phyloP scores from a whole-genome alignment of 2,113 vertebrate species.

The Leucopsar rothschildi region DNA sequence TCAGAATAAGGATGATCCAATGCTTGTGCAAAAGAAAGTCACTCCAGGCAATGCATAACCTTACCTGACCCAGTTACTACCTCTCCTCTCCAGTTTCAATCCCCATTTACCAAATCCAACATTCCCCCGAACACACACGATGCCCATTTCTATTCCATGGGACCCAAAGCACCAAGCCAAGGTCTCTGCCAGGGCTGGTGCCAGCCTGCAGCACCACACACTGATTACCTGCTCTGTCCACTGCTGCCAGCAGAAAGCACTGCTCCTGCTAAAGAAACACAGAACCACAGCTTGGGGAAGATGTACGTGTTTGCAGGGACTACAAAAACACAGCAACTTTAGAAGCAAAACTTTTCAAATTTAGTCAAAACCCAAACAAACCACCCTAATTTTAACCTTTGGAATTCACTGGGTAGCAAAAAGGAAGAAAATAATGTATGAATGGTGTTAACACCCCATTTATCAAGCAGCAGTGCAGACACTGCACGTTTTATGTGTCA shows the following conservation, averaged over 20 bases:
- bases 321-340: not conserved
- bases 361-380: not conserved
- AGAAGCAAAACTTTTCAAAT: not conserved
- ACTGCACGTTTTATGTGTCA: not conserved
- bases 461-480: not conserved
- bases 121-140: not conserved
- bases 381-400: not conserved
- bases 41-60: constrained; percentile 6
- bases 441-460: not conserved
- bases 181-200: not conserved
- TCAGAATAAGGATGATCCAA: constrained; percentile 17
- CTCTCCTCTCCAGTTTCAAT: not conserved
- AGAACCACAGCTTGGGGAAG: rapidly evolving
- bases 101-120: not conserved
- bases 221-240: too few relatives aligned
- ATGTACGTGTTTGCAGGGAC: rapidly evolving
- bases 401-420: not conserved
- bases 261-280: not conserved
- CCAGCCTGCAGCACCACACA: not conserved
- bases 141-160: not conserved
- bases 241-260: not conserved
- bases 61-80: not conserved
- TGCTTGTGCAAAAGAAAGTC: not conserved
- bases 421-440: not conserved
- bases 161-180: not conserved